These are phyloP conservation scores for Rhizomys pruinosus DNA, from an alignment of 2,113 vertebrate genomes.

Conservation along the genomic window DNA sequence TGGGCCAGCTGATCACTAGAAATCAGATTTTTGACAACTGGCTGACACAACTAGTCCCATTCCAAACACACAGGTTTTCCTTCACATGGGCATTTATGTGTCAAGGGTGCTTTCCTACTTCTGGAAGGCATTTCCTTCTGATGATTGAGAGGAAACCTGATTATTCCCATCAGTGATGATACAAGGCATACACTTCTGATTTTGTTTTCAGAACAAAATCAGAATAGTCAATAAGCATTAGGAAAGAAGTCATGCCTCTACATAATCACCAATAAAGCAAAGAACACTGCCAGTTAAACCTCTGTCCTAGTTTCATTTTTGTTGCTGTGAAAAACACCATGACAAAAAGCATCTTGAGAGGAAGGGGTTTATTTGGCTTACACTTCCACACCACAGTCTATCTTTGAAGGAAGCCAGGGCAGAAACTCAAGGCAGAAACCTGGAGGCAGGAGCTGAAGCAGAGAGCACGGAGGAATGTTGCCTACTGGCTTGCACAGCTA, in stretches of 20 bases:
- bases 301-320: too few relatives aligned
- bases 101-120: background rate
- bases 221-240: background rate
- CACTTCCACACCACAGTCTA: too few relatives aligned
- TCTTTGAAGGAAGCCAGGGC: too few relatives aligned
- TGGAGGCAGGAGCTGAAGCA: too few relatives aligned
- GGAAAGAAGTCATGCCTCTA: background rate
- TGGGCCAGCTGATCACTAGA: constrained; percentile 55
- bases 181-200: background rate
- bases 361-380: too few relatives aligned
- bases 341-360: too few relatives aligned
- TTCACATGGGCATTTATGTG: background rate
- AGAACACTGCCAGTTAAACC: background rate
- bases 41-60: constrained; percentile 14
- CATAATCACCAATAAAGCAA: background rate
- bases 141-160: background rate
- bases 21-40: background rate
- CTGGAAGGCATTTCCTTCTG: background rate
- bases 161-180: background rate
- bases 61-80: background rate
- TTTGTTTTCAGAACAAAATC: background rate
- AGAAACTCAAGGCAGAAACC: too few relatives aligned
- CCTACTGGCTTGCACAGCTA: too few relatives aligned
- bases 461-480: too few relatives aligned
- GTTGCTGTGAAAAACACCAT: too few relatives aligned